Conservation (phyloP, 2,888 invertebrate genomes). For the Parapristionchus giblindavisi region DNA sequence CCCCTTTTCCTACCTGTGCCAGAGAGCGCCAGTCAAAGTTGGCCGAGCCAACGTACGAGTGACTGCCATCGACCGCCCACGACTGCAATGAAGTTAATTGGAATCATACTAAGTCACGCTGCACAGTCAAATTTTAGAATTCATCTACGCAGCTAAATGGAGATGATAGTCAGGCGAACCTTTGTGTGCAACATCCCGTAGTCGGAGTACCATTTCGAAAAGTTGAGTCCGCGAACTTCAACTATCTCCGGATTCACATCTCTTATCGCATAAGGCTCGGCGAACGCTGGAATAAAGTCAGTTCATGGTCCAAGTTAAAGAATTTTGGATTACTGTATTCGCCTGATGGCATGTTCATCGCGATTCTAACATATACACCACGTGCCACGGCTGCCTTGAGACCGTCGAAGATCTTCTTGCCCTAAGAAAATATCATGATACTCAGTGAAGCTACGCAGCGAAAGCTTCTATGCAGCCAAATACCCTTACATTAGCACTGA, state of each 20-base stretch:
- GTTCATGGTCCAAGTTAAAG: too few relatives aligned
- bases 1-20: conserved; percentile 76
- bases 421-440: conserved; percentile 44
- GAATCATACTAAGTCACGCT: too few relatives aligned
- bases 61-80: conserved; percentile 87
- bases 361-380: conserved; percentile 57
- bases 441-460: too few relatives aligned
- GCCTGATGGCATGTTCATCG: too few relatives aligned
- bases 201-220: conserved; percentile 80
- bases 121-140: too few relatives aligned
- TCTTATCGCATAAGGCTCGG: conserved; percentile 25
- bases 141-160: too few relatives aligned
- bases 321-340: too few relatives aligned
- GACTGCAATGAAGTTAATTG: conserved; percentile 77
- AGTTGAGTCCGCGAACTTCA: conserved; percentile 79
- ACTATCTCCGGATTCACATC: conserved; percentile 30
- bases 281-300: conserved; percentile 9
- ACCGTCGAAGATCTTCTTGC: conserved; percentile 53
- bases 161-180: too few relatives aligned
- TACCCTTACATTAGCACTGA: neutral
- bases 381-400: conserved; percentile 53
- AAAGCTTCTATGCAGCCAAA: too few relatives aligned
- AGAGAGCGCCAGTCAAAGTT: conserved; percentile 97
- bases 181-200: conserved; percentile 91
- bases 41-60: conserved; percentile 91